A percentile compares a stretch with the other conserved stretches of the same genome.
Conservation (phyloP, 2,797 vertebrate species). For the Morelia viridis region DNA sequence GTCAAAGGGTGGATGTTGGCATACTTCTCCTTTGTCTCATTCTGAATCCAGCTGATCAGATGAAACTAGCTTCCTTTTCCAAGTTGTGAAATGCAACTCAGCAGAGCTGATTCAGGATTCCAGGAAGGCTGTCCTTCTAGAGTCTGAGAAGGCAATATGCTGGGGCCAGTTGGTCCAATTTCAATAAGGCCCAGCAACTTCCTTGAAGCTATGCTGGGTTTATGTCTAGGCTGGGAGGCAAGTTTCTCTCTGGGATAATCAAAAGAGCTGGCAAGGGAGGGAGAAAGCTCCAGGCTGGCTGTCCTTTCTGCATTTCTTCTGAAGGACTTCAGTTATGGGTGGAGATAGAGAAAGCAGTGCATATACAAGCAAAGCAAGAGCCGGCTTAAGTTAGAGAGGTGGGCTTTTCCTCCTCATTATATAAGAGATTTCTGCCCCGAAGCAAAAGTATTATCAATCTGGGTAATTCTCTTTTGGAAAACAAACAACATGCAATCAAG, state of each 20-base stretch:
- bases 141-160: background rate
- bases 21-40: background rate
- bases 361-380: background rate
- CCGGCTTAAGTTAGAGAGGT: background rate
- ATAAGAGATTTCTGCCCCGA: background rate
- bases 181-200: background rate
- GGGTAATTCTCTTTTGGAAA: background rate
- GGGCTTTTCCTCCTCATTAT: background rate
- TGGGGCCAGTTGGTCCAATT: background rate
- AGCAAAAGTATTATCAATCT: background rate
- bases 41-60: background rate
- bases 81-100: background rate
- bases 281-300: background rate
- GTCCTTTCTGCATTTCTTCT: background rate
- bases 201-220: background rate
- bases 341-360: background rate
- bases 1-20: background rate
- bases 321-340: background rate
- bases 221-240: background rate
- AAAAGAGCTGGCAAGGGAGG: background rate
- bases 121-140: background rate
- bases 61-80: background rate
- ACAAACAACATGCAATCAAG: background rate
- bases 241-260: background rate
- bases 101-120: background rate